Conservation (phyloP, 2,888 invertebrate species). For the Erebia palarica region DNA sequence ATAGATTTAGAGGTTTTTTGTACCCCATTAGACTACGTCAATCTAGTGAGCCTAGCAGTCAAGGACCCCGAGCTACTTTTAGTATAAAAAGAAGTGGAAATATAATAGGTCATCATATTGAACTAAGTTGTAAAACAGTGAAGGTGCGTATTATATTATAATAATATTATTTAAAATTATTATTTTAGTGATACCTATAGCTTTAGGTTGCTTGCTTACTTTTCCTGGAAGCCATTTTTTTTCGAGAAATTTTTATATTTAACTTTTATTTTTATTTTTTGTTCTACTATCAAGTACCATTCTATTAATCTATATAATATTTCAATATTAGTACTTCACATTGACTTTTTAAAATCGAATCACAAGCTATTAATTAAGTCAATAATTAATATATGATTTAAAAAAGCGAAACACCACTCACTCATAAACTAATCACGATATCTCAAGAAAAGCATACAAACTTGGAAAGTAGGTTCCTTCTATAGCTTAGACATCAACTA, state of each 20-base stretch:
- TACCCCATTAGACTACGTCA: background rate
- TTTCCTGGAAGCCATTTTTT: background rate
- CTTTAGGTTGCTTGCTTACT: background rate
- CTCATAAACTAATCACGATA: too few relatives aligned
- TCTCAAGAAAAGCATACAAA: too few relatives aligned
- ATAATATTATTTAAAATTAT: background rate
- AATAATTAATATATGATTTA: too few relatives aligned
- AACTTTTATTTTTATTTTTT: too few relatives aligned
- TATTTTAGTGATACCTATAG: conserved; percentile 2
- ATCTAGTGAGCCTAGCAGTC: conserved; percentile 1
- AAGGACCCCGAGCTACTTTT: background rate
- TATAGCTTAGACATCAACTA: too few relatives aligned
- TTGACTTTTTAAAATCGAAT: too few relatives aligned
- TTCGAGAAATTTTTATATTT: background rate
- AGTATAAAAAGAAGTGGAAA: conserved; percentile 10
- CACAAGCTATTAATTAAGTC: too few relatives aligned
- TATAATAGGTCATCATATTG: conserved; percentile 1
- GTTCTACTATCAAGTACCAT: too few relatives aligned
- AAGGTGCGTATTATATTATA: conserved; percentile 3
- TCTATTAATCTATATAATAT: too few relatives aligned
- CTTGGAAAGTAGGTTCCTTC: too few relatives aligned
- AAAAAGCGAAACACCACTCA: too few relatives aligned
- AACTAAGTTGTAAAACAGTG: background rate
- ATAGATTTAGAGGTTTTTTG: background rate
- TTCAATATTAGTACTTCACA: too few relatives aligned